These are phyloP conservation scores for Pandemis corylana DNA, from an alignment of 2,888 invertebrate species.

Conservation along the genomic window DNA sequence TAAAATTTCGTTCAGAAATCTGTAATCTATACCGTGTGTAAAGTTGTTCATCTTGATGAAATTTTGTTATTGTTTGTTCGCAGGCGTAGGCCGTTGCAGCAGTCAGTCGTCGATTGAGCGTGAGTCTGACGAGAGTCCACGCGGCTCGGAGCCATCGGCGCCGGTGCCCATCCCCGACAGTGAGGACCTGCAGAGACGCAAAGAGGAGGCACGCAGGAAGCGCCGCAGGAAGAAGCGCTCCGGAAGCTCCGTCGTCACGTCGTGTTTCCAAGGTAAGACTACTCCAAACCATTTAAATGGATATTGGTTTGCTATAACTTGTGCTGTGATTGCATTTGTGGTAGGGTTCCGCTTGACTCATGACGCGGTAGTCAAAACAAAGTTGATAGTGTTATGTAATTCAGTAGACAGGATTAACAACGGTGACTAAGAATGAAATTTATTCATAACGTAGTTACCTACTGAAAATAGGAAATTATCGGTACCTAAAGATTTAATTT, in stretches of 20 bases:
- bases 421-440: slow-evolving; percentile 26
- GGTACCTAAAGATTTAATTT: slow-evolving; percentile 15
- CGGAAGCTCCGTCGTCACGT: slow-evolving; percentile 94
- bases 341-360: slow-evolving; percentile 21
- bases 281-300: background rate
- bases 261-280: slow-evolving; percentile 92
- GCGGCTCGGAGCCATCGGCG: slow-evolving; percentile 79
- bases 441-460: background rate
- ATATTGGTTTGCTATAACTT: background rate
- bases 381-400: slow-evolving; percentile 32
- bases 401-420: slow-evolving; percentile 30
- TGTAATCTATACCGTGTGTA: background rate
- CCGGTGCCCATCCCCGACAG: slow-evolving; percentile 86
- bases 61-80: slow-evolving; percentile 48
- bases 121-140: slow-evolving; percentile 74
- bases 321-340: background rate
- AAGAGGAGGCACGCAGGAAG: slow-evolving; percentile 95
- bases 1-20: background rate
- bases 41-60: background rate
- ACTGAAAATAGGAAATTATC: slow-evolving; percentile 21
- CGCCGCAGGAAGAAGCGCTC: slow-evolving; percentile 96
- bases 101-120: slow-evolving; percentile 85
- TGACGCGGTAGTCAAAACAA: slow-evolving; percentile 25
- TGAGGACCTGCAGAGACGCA: slow-evolving; percentile 89
- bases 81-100: slow-evolving; percentile 82